These are phyloP conservation scores for Rhopalosiphum nymphaeae DNA, from an alignment of 2,888 invertebrate genomes.

Conservation along the genomic window DNA sequence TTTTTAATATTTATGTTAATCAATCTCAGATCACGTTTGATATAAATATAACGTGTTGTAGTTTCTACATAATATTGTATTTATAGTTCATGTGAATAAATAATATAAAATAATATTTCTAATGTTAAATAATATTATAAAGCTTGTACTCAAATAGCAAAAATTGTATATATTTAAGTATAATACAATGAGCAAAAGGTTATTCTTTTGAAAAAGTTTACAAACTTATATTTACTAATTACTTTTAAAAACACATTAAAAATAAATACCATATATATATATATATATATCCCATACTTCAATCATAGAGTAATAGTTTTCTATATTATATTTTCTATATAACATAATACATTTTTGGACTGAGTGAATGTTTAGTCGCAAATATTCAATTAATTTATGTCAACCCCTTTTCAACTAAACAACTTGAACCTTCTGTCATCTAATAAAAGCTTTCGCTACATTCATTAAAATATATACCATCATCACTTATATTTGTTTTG, in stretches of 20 bases:
- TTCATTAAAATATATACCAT: conserved; percentile 26
- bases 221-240: not conserved
- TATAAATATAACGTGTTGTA: not conserved
- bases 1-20: not conserved
- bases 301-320: not conserved
- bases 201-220: not conserved
- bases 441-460: conserved; percentile 22
- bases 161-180: not conserved
- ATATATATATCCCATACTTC: not conserved
- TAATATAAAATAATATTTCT: too few relatives aligned
- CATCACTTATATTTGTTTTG: conserved; percentile 53
- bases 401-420: conserved; percentile 24
- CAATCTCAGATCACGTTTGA: not conserved
- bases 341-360: not conserved
- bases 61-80: too few relatives aligned
- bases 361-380: conserved; percentile 21
- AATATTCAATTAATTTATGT: conserved; percentile 40
- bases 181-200: not conserved
- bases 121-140: too few relatives aligned
- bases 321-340: not conserved
- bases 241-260: not conserved
- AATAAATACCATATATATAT: not conserved
- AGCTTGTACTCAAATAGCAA: too few relatives aligned
- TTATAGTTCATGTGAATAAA: too few relatives aligned
- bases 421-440: conserved; percentile 39